A percentile compares a stretch with the other conserved stretches of the same genome.
Conservation (phyloP, 2,888 invertebrate genomes). For the Drosophila siamana region DNA sequence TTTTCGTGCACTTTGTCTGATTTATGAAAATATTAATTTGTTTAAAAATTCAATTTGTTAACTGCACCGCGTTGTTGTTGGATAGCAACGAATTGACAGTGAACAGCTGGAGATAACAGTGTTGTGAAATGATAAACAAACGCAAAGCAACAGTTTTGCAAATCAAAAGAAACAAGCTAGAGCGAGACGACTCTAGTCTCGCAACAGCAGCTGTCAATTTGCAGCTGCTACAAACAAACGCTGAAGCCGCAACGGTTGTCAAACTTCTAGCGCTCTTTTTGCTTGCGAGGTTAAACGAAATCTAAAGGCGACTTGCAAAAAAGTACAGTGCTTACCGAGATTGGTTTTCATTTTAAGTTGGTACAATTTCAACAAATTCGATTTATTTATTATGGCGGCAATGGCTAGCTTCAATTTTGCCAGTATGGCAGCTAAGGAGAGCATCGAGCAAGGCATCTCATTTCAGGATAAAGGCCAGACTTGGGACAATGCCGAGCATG, state of each 20-base stretch:
- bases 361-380: background rate
- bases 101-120: conserved; percentile 18
- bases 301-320: conserved; percentile 23
- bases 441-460: conserved; percentile 88
- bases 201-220: conserved; percentile 45
- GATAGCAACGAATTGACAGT: conserved; percentile 9
- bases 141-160: conserved; percentile 2
- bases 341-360: background rate
- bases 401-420: conserved; percentile 71
- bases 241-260: conserved; percentile 37
- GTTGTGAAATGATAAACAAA: conserved; percentile 10
- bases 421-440: conserved; percentile 60
- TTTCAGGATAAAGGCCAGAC: conserved; percentile 93
- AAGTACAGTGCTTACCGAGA: conserved; percentile 54
- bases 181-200: conserved; percentile 23
- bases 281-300: conserved; percentile 53
- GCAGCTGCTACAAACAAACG: conserved; percentile 65
- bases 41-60: background rate
- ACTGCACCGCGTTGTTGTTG: background rate
- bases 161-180: background rate
- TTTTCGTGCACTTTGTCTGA: no score
- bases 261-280: conserved; percentile 65
- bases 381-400: conserved; percentile 32
- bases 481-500: conserved; percentile 92
- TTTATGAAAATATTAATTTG: background rate